Conservation (phyloP, 2,888 invertebrate genomes). For the Arenicola marina region DNA sequence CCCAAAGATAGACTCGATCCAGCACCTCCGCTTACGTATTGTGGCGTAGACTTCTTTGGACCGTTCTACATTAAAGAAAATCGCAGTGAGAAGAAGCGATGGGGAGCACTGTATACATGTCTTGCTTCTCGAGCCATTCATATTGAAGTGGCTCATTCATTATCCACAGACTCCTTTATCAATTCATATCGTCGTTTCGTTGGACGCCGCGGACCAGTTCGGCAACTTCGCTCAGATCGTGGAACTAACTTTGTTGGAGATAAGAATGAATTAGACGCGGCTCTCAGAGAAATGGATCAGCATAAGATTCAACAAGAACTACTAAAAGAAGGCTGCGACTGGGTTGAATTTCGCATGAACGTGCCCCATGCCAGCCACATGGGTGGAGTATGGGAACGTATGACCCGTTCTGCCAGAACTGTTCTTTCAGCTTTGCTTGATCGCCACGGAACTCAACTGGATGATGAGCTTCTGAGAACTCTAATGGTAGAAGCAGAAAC, state of each 20-base stretch:
- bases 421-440: not conserved
- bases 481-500: not conserved
- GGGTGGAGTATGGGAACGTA: constrained; percentile 6
- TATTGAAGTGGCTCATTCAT: too few species aligned
- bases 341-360: too few species aligned
- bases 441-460: not conserved
- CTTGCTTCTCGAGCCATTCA: too few species aligned
- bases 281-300: too few species aligned
- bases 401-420: not conserved
- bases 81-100: too few species aligned
- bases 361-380: constrained; percentile 7
- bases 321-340: too few species aligned
- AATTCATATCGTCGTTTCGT: constrained; percentile 31
- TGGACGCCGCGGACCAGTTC: constrained; percentile 25
- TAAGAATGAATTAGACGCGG: constrained; percentile 25
- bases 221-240: constrained; percentile 24
- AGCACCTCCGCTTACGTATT: too few species aligned
- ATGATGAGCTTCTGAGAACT: not conserved
- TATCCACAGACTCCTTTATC: constrained; percentile 38
- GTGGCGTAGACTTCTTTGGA: too few species aligned
- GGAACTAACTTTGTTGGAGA: constrained; percentile 33
- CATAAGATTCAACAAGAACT: too few species aligned
- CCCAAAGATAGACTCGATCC: too few species aligned
- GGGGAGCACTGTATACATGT: too few species aligned
- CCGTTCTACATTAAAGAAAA: too few species aligned